These are phyloP conservation scores for Hybognathus amarus DNA, from an alignment of 2,797 vertebrate genomes.

Conservation along the genomic window DNA sequence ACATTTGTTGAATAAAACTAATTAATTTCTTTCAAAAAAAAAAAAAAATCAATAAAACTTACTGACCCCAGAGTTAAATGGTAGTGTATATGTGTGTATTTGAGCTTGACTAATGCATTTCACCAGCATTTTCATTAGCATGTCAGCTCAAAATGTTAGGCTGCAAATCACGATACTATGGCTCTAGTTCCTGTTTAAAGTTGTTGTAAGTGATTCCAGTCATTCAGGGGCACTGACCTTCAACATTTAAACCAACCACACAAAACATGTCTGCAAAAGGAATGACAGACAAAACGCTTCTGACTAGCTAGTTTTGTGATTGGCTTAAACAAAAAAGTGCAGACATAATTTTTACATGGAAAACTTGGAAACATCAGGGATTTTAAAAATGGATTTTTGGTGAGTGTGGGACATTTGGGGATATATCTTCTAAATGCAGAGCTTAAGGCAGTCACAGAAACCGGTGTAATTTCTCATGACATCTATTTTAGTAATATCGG, in stretches of 20 bases:
- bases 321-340: not conserved
- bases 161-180: not conserved
- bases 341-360: not conserved
- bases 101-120: not conserved
- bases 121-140: not conserved
- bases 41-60: too few relatives aligned
- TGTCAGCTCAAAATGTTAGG: not conserved
- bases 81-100: not conserved
- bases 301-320: not conserved
- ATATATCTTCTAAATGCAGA: too few relatives aligned
- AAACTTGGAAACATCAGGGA: not conserved
- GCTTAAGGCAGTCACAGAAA: not conserved
- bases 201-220: not conserved
- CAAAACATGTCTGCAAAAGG: not conserved
- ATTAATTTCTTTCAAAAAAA: too few relatives aligned
- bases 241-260: not conserved
- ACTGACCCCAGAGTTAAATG: too few relatives aligned
- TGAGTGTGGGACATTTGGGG: not conserved
- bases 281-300: not conserved
- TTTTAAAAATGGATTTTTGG: not conserved
- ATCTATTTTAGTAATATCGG: not conserved
- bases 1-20: too few relatives aligned
- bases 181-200: not conserved
- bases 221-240: not conserved
- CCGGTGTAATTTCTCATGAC: too few relatives aligned